Evolutionary conservation across 2,888 invertebrate genomes (phyloP).

Genomic region (Barypeithes pellucidus): DNA sequence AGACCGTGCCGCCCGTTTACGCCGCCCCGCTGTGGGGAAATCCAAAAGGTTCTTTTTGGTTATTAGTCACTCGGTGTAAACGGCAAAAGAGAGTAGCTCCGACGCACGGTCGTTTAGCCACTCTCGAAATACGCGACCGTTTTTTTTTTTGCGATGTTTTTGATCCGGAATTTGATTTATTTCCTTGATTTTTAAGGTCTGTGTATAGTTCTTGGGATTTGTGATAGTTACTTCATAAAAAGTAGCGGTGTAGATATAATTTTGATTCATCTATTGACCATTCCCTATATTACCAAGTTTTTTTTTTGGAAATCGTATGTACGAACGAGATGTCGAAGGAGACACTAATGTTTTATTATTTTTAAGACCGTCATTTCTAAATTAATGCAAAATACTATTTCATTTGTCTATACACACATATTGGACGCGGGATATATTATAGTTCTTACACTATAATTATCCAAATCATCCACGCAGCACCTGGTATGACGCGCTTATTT

Average conservation of each 20-base stretch:
- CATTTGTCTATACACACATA: too few relatives aligned
- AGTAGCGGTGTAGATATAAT: not conserved
- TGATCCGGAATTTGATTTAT: not conserved
- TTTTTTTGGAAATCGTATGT: not conserved
- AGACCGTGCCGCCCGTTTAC: slow-evolving; percentile 63
- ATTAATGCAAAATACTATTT: too few relatives aligned
- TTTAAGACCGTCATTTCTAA: too few relatives aligned
- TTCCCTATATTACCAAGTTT: not conserved
- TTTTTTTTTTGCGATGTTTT: slow-evolving; percentile 35
- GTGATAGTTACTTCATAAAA: not conserved
- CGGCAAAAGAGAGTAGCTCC: slow-evolving; percentile 57
- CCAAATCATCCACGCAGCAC: too few relatives aligned
- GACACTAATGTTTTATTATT: too few relatives aligned
- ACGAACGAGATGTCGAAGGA: too few relatives aligned
- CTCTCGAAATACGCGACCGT: slow-evolving; percentile 35
- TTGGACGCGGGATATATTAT: too few relatives aligned
- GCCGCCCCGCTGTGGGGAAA: slow-evolving; percentile 63
- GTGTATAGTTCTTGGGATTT: slow-evolving; percentile 31
- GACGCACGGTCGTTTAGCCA: slow-evolving; percentile 23
- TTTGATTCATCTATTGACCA: too few relatives aligned
- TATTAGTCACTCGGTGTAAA: slow-evolving; percentile 64
- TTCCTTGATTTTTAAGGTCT: slow-evolving; percentile 36
- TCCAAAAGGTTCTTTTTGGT: slow-evolving; percentile 58
- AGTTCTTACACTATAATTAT: too few relatives aligned
- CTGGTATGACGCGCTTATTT: too few relatives aligned